Conservation (phyloP, 2,888 invertebrate genomes). For the Drosophila paranaensis region DNA sequence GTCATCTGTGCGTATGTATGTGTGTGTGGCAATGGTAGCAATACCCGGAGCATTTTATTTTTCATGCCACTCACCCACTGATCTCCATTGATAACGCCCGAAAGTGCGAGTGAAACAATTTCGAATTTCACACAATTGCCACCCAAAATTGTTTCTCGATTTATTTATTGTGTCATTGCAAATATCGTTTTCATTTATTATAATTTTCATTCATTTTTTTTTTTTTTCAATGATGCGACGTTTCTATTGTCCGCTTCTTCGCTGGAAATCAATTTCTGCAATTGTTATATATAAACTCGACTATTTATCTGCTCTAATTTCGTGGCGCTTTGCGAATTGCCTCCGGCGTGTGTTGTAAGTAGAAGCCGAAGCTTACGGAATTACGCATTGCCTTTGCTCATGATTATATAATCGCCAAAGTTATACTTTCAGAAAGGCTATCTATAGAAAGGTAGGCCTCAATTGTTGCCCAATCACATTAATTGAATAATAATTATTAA, state of each 20-base stretch:
- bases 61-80: slow-evolving; percentile 64
- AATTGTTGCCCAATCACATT: background rate
- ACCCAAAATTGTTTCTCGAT: slow-evolving; percentile 66
- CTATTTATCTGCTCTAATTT: slow-evolving; percentile 75
- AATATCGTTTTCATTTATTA: slow-evolving; percentile 54
- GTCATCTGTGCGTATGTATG: slow-evolving; percentile 44
- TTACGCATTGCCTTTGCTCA: slow-evolving; percentile 37
- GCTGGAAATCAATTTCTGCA: slow-evolving; percentile 51
- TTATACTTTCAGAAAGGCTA: slow-evolving; percentile 15
- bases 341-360: slow-evolving; percentile 26
- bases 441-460: slow-evolving; percentile 22
- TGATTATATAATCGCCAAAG: slow-evolving; percentile 51
- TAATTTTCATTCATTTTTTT: background rate
- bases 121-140: slow-evolving; percentile 34
- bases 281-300: slow-evolving; percentile 53
- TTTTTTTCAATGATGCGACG: slow-evolving; percentile 42
- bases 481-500: slow-evolving; percentile 18
- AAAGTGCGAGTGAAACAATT: slow-evolving; percentile 39
- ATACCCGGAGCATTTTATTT: slow-evolving; percentile 28
- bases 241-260: slow-evolving; percentile 51
- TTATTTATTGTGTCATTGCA: slow-evolving; percentile 74
- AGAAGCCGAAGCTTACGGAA: slow-evolving; percentile 44
- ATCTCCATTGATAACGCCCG: slow-evolving; percentile 66
- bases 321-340: slow-evolving; percentile 36
- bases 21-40: slow-evolving; percentile 46